Conservation (phyloP, 2,797 vertebrate species). For the Siniperca obscura region DNA sequence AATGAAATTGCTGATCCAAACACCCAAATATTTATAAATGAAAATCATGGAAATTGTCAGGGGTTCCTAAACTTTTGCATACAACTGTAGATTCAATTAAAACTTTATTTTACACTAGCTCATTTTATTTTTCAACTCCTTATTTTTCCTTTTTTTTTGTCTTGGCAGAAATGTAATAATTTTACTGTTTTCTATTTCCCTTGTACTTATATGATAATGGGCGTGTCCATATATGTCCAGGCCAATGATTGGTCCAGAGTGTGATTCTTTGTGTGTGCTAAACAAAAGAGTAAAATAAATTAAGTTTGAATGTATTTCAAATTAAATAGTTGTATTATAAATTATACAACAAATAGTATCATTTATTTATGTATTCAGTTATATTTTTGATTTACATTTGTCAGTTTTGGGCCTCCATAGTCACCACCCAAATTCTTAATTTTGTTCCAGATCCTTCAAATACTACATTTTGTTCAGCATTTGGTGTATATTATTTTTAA, state of each 20-base stretch:
- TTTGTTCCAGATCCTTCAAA: constrained; percentile 4
- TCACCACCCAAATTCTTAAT: background rate
- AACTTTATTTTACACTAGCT: background rate
- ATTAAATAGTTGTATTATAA: background rate
- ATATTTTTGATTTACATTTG: background rate
- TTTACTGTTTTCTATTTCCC: background rate
- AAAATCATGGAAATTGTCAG: no score
- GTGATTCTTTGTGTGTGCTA: background rate
- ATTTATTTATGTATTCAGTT: background rate
- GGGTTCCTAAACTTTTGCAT: no score
- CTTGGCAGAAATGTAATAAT: background rate
- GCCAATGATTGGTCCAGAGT: background rate
- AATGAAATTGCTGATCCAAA: no score
- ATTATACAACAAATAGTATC: background rate
- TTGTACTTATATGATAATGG: background rate
- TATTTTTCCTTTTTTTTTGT: background rate
- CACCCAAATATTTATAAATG: no score
- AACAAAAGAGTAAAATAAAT: background rate
- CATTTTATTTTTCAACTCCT: background rate
- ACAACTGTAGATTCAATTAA: no score
- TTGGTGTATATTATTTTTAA: constrained; percentile 65
- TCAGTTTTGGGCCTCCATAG: constrained; percentile 3
- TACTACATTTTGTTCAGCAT: constrained; percentile 12
- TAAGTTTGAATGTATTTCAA: background rate
- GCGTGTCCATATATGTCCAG: background rate